phyloP scores from a whole-genome alignment of 2,888 invertebrate species.

The Agrotis ipsilon region DNA sequence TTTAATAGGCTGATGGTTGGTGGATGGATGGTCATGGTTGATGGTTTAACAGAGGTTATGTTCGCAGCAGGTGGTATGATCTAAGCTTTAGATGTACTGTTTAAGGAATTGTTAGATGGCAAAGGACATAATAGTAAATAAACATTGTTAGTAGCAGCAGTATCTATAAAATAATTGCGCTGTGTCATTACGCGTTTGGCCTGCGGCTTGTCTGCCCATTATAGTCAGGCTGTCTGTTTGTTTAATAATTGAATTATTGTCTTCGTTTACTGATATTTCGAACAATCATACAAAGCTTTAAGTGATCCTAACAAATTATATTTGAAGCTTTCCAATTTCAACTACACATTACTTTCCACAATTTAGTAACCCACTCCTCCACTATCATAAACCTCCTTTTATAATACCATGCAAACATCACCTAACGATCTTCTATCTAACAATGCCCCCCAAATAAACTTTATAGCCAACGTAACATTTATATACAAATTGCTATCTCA shows the following conservation, averaged over 20 bases:
- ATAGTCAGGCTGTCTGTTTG: background rate
- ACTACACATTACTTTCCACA: background rate
- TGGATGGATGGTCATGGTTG: constrained; percentile 23
- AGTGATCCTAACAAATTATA: background rate
- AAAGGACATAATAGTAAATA: constrained; percentile 15
- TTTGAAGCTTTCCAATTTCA: too few species aligned
- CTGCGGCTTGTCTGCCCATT: background rate
- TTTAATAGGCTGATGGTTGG: constrained; percentile 37
- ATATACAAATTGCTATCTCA: constrained; percentile 57
- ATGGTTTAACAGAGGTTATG: background rate
- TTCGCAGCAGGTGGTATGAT: constrained; percentile 32
- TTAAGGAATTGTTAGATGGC: constrained; percentile 5
- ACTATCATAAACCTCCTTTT: constrained; percentile 29
- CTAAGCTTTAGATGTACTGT: constrained; percentile 3
- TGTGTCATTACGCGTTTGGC: constrained; percentile 2
- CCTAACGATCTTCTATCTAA: constrained; percentile 30
- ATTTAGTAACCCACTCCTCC: background rate
- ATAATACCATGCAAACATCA: constrained; percentile 20
- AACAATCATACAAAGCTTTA: background rate
- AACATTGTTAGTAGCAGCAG: constrained; percentile 11
- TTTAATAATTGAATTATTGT: background rate
- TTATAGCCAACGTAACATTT: constrained; percentile 57
- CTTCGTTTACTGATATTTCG: background rate
- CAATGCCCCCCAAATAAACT: constrained; percentile 58
- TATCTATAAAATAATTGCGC: constrained; percentile 25